These are phyloP conservation scores for Biston stratarius DNA, from an alignment of 2,888 invertebrate genomes.

Conservation along the genomic window DNA sequence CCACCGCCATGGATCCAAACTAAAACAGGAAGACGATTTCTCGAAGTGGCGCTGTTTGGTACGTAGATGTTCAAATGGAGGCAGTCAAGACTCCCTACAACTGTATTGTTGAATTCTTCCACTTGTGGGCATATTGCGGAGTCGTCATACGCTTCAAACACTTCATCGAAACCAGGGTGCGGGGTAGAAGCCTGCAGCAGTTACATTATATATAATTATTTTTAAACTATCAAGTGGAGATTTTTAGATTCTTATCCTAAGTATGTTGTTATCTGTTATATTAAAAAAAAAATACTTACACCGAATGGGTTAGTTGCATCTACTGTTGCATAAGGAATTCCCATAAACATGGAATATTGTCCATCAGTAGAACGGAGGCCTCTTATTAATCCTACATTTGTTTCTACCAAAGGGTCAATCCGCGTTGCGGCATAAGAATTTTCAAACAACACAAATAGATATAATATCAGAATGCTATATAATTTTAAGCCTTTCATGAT, in stretches of 20 bases:
- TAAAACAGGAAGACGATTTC: conserved; percentile 59
- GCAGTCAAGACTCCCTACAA: conserved; percentile 60
- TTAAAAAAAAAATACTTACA: conserved; percentile 57
- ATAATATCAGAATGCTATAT: conserved; percentile 36
- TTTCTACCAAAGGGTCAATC: conserved; percentile 62
- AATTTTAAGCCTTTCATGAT: conserved; percentile 42
- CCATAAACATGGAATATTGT: conserved; percentile 66
- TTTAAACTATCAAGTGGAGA: background rate
- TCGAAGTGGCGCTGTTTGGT: conserved; percentile 56
- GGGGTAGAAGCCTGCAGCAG: conserved; percentile 59
- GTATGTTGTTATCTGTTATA: too few species aligned
- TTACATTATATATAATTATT: background rate
- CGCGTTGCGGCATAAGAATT: conserved; percentile 45
- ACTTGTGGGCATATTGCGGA: conserved; percentile 64
- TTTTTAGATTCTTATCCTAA: background rate
- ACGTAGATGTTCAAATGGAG: conserved; percentile 65
- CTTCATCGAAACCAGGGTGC: conserved; percentile 54
- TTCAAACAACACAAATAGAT: conserved; percentile 37
- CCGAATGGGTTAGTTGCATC: conserved; percentile 64
- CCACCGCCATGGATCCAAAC: conserved; percentile 67
- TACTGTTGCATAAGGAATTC: conserved; percentile 67
- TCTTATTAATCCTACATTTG: conserved; percentile 59
- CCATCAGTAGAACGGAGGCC: conserved; percentile 63
- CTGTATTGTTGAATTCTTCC: conserved; percentile 50
- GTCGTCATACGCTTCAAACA: conserved; percentile 66